Conservation (phyloP, 2,888 invertebrate genomes). For the Brenthis ino region DNA sequence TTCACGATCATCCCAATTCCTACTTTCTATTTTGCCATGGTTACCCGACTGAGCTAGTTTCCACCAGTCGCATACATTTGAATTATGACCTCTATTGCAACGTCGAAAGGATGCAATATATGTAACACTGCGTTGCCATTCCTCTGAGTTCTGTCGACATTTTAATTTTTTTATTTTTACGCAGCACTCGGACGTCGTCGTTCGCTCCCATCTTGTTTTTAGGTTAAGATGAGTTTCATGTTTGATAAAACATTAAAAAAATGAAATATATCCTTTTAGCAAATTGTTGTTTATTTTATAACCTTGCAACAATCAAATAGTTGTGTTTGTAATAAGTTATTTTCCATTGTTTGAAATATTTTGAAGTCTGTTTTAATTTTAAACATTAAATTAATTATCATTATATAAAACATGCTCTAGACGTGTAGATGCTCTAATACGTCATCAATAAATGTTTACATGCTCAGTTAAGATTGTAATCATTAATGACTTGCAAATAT, state of each 20-base stretch:
- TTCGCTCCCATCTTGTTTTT: conserved; percentile 22
- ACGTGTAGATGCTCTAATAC: too few relatives aligned
- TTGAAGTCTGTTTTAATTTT: too few relatives aligned
- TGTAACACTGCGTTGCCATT: conserved; percentile 12
- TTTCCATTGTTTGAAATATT: too few relatives aligned
- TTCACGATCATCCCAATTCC: background rate
- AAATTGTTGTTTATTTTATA: background rate
- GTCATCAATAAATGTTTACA: background rate
- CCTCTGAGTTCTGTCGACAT: conserved; percentile 3
- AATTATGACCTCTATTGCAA: conserved; percentile 26
- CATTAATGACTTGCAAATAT: conserved; percentile 11
- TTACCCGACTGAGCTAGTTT: conserved; percentile 14
- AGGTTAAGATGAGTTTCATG: conserved; percentile 14
- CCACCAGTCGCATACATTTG: conserved; percentile 9
- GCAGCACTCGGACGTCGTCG: conserved; percentile 19
- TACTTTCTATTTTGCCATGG: conserved; percentile 4
- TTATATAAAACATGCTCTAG: too few relatives aligned
- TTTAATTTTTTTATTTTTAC: conserved; percentile 28
- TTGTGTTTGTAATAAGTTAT: background rate
- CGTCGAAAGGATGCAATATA: conserved; percentile 18
- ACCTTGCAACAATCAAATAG: too few relatives aligned
- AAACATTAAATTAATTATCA: too few relatives aligned
- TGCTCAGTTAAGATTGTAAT: conserved; percentile 3
- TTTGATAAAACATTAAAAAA: background rate
- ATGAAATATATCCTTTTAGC: background rate